Conservation (phyloP, 1,140 invertebrate species). For the Drosophila elegans region DNA sequence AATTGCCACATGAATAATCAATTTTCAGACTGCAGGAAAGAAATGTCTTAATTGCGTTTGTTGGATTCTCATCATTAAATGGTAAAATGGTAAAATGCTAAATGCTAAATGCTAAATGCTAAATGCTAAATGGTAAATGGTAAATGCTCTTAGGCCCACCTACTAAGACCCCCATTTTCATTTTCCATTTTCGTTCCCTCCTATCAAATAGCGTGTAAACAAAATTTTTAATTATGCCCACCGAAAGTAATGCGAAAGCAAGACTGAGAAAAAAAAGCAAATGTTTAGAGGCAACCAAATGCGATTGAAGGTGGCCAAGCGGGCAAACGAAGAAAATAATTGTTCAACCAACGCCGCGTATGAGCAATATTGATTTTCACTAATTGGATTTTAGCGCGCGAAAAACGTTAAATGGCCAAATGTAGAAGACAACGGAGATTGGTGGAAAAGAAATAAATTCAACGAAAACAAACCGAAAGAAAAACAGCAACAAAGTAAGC, state of each 20-base stretch:
- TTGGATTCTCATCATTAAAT: constrained; percentile 12
- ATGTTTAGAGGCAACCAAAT: neutral
- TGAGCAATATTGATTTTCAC: constrained; percentile 79
- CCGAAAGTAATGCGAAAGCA: constrained; percentile 5
- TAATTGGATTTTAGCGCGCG: constrained; percentile 75
- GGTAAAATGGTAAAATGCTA: neutral
- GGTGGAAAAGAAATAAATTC: constrained; percentile 28
- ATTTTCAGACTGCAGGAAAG: constrained; percentile 30
- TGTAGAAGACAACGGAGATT: neutral
- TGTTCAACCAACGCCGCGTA: constrained; percentile 68
- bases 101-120: constrained; percentile 1
- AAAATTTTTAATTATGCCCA: constrained; percentile 64
- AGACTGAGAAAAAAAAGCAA: constrained; percentile 1
- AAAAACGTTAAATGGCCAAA: constrained; percentile 36
- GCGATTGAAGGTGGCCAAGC: constrained; percentile 14
- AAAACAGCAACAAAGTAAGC: constrained; percentile 11
- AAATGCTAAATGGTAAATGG: constrained; percentile 4
- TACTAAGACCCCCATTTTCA: neutral
- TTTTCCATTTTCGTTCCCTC: neutral
- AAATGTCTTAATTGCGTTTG: constrained; percentile 35
- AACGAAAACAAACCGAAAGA: constrained; percentile 20
- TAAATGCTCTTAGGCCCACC: constrained; percentile 7
- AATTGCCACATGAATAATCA: constrained; percentile 67
- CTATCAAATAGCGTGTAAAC: constrained; percentile 43
- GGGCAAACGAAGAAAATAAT: constrained; percentile 62